Percentiles rank a stretch among this genome's conserved stretches.
These are phyloP conservation scores for Meteorus colon DNA, from an alignment of 2,888 invertebrate species.

Conservation along the genomic window DNA sequence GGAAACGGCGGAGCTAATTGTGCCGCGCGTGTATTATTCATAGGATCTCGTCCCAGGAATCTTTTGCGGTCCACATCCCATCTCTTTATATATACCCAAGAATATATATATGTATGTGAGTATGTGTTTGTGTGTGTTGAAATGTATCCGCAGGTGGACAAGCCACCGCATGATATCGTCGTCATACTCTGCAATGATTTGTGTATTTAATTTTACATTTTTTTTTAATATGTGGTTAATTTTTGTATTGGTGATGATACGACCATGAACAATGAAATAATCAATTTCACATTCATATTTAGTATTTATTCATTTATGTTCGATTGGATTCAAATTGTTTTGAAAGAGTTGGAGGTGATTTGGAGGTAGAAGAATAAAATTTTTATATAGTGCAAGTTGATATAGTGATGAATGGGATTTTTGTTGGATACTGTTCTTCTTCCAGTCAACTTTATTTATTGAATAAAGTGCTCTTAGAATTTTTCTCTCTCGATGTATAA, in stretches of 20 bases:
- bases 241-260: not conserved
- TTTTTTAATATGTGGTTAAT: not conserved
- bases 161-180: not conserved
- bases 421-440: no score
- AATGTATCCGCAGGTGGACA: slow-evolving; percentile 27
- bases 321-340: no score
- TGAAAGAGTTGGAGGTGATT: no score
- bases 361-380: no score
- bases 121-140: no score
- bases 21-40: slow-evolving; percentile 71
- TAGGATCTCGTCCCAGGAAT: slow-evolving; percentile 54
- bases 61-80: slow-evolving; percentile 15
- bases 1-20: slow-evolving; percentile 71
- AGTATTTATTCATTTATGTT: not conserved
- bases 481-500: no score
- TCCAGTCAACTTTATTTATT: no score
- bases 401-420: no score
- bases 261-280: no score
- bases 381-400: no score
- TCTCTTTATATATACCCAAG: not conserved
- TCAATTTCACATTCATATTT: not conserved
- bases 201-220: not conserved
- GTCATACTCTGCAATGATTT: slow-evolving; percentile 5
- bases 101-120: not conserved
- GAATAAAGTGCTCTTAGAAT: no score